A percentile compares a stretch with the other conserved stretches of the same genome.
Evolutionary conservation across 2,113 vertebrate genomes (phyloP).

Genomic region (Andinoacara biseriatus): DNA sequence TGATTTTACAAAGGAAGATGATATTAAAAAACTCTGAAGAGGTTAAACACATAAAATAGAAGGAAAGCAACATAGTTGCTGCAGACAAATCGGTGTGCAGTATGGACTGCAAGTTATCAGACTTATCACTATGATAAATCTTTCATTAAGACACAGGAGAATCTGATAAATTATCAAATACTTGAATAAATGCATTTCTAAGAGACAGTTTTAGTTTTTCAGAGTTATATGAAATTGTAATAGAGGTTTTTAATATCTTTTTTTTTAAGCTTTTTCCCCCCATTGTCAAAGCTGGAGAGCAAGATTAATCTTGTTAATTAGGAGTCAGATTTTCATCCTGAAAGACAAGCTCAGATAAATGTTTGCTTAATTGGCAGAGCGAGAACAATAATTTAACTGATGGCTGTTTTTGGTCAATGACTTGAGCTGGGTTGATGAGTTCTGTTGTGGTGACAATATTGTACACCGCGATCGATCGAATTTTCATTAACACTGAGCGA

Average conservation of each 20-base stretch:
- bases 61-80: neutral
- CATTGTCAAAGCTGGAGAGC: neutral
- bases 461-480: constrained; percentile 46
- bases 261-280: neutral
- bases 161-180: too few species aligned
- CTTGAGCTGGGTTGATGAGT: constrained; percentile 29
- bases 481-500: constrained; percentile 72
- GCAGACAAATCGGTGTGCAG: neutral
- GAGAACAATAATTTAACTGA: constrained; percentile 23
- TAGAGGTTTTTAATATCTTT: neutral
- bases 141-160: too few species aligned
- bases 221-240: neutral
- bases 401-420: constrained; percentile 19
- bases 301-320: constrained; percentile 9
- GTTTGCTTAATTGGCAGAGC: constrained; percentile 48
- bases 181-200: too few species aligned
- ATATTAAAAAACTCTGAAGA: neutral
- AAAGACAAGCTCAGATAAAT: constrained; percentile 37
- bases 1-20: neutral
- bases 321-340: neutral
- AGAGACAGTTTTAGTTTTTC: too few species aligned
- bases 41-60: neutral
- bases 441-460: constrained; percentile 27
- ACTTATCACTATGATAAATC: too few species aligned
- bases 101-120: neutral